Conservation (phyloP, 2,797 vertebrate genomes). For the Anolis apletophallus region DNA sequence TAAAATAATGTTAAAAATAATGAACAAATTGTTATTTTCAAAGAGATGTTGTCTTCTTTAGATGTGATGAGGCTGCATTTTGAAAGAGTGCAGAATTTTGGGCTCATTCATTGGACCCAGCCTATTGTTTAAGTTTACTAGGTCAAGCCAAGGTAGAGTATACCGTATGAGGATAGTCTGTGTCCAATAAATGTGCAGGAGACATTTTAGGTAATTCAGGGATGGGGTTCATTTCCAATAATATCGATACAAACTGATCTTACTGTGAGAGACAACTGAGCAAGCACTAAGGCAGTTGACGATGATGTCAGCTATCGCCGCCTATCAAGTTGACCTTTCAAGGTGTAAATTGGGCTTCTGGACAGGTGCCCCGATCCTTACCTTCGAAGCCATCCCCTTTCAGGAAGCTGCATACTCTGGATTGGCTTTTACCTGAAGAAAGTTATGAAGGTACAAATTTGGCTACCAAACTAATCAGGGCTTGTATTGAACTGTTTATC, state of each 20-base stretch:
- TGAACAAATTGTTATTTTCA: too few species aligned
- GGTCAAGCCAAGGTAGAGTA: too few species aligned
- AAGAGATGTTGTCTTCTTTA: neutral
- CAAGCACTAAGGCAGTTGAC: neutral
- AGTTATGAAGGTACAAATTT: neutral
- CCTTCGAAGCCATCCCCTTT: neutral
- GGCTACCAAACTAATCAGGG: neutral
- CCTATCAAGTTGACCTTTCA: neutral
- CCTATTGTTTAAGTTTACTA: too few species aligned
- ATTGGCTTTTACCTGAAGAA: neutral
- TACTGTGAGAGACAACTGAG: neutral
- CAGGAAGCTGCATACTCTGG: neutral
- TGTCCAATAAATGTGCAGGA: neutral
- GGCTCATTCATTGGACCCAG: too few species aligned
- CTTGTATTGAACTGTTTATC: neutral
- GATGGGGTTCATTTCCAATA: neutral
- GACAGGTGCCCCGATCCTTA: neutral
- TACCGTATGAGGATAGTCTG: neutral
- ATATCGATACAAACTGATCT: neutral
- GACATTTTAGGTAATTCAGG: neutral
- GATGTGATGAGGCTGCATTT: neutral
- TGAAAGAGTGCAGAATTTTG: neutral
- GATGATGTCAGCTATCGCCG: neutral
- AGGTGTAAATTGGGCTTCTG: neutral
- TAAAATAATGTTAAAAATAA: too few species aligned